phyloP scores from a whole-genome alignment of 2,113 vertebrate genomes.

The Petrocephalus zakoni region DNA sequence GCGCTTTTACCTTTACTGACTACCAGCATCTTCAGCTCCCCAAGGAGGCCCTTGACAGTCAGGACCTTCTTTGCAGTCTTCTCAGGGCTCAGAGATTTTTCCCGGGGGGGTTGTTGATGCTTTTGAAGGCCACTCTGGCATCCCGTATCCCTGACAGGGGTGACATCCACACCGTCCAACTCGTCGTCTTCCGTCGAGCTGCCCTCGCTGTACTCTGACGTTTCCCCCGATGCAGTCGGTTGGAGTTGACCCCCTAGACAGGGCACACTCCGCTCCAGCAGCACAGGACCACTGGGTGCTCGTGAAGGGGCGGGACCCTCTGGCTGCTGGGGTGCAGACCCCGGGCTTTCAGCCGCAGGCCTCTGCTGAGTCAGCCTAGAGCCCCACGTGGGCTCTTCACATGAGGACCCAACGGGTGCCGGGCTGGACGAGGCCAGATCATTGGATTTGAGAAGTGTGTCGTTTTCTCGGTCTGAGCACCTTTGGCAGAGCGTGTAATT shows the following conservation, averaged over 20 bases:
- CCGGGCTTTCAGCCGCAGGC: conserved; percentile 34
- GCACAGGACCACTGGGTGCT: conserved; percentile 51
- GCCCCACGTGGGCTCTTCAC: conserved; percentile 20
- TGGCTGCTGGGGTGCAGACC: conserved; percentile 39
- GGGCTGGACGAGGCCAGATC: conserved; percentile 13
- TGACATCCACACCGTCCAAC: conserved; percentile 38
- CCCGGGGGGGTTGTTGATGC: conserved; percentile 37
- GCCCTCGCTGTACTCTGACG: conserved; percentile 39
- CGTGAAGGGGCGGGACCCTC: conserved; percentile 55
- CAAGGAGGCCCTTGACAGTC: conserved; percentile 66
- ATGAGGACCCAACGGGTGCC: conserved; percentile 15
- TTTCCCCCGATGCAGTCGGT: conserved; percentile 33
- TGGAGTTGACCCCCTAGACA: conserved; percentile 23
- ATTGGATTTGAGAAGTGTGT: conserved; percentile 24
- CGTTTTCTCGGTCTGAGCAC: conserved; percentile 25
- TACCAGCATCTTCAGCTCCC: conserved; percentile 72
- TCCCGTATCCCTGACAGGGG: conserved; percentile 59
- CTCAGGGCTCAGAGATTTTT: conserved; percentile 46
- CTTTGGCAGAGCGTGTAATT: conserved; percentile 15
- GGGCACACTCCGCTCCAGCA: conserved; percentile 32
- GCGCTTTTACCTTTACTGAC: conserved; percentile 66
- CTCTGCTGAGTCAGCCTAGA: conserved; percentile 23
- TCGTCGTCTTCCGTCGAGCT: conserved; percentile 49
- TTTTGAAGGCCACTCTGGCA: conserved; percentile 47
- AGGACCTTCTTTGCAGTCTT: conserved; percentile 54